Percentiles rank a stretch among this genome's conserved stretches.
Conservation (phyloP, 2,113 vertebrate species). For the Brachionichthys hirsutus region DNA sequence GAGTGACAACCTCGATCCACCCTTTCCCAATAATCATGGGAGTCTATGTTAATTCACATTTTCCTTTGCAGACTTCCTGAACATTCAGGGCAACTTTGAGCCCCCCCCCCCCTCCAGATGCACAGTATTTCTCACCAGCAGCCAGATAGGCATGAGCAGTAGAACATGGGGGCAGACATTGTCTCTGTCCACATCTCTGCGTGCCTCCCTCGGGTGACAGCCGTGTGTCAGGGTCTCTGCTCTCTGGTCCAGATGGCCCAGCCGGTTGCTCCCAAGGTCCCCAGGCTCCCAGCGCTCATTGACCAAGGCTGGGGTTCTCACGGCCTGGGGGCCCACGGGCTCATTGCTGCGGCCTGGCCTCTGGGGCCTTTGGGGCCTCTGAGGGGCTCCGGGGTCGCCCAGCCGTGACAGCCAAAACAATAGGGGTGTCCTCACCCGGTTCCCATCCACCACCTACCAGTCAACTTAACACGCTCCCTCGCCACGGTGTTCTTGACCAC, state of each 20-base stretch:
- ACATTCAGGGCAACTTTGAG: too few relatives aligned
- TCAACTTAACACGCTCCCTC: conserved; percentile 42
- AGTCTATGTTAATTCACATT: too few relatives aligned
- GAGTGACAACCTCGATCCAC: too few relatives aligned
- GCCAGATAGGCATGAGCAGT: conserved; percentile 21
- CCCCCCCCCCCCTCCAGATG: too few relatives aligned
- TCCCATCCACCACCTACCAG: conserved; percentile 57
- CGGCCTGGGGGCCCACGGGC: conserved; percentile 70
- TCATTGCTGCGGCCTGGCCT: conserved; percentile 69
- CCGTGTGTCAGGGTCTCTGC: conserved; percentile 72
- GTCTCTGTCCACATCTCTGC: conserved; percentile 52
- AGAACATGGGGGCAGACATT: conserved; percentile 54
- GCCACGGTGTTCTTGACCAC: conserved; percentile 40
- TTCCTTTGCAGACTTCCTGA: too few relatives aligned
- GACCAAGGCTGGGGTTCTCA: conserved; percentile 73
- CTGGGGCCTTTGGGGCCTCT: conserved; percentile 72
- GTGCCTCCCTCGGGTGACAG: conserved; percentile 64
- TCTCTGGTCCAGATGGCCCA: conserved; percentile 74
- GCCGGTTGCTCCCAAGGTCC: conserved; percentile 65
- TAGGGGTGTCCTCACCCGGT: conserved; percentile 59
- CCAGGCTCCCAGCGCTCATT: conserved; percentile 64
- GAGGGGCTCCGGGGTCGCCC: conserved; percentile 64
- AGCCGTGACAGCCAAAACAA: conserved; percentile 75
- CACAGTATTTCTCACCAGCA: neutral
- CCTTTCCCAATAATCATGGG: too few relatives aligned